Conservation (phyloP, 2,888 invertebrate genomes). For the Ecdyonurus torrentis region DNA sequence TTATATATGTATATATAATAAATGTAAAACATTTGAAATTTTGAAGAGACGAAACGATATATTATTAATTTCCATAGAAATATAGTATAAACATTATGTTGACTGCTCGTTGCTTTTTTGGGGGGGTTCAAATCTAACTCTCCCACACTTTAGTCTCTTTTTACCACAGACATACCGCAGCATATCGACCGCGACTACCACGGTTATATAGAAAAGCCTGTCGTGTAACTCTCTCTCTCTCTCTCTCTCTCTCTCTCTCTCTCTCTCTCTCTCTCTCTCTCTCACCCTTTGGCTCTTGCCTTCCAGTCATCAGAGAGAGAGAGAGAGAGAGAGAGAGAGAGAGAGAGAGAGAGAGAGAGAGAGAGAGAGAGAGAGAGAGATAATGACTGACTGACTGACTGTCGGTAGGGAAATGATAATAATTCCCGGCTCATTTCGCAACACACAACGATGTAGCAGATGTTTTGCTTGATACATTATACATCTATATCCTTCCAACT, state of each 20-base stretch:
- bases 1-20: too few relatives aligned
- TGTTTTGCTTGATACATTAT: background rate
- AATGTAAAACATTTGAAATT: too few relatives aligned
- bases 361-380: too few relatives aligned
- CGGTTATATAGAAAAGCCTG: background rate
- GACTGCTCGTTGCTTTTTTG: too few relatives aligned
- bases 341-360: background rate
- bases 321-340: background rate
- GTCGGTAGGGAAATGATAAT: background rate
- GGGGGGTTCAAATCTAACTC: too few relatives aligned
- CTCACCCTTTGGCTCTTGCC: too few relatives aligned
- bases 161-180: background rate
- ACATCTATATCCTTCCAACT: background rate
- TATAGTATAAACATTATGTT: too few relatives aligned
- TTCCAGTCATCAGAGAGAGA: background rate
- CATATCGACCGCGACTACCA: background rate
- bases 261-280: too few relatives aligned
- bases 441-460: background rate
- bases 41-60: too few relatives aligned
- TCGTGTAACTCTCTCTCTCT: too few relatives aligned
- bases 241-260: too few relatives aligned
- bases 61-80: too few relatives aligned
- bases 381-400: background rate
- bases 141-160: background rate
- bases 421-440: background rate